Evolutionary conservation across 2,797 vertebrate species (phyloP).

Genomic region (Hydrophis major): DNA sequence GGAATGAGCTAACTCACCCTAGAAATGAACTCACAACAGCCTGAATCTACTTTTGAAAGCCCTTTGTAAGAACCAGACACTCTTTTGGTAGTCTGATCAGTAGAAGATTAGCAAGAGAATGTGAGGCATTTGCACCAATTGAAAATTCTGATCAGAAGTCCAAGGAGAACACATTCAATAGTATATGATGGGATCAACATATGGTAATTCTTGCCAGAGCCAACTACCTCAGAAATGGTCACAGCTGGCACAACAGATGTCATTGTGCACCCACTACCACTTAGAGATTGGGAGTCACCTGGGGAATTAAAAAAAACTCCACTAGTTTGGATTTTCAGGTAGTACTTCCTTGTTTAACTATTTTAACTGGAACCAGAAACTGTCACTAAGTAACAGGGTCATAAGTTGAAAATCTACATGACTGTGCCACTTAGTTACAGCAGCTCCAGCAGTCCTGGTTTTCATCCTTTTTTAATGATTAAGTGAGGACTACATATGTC

Average conservation of each 20-base stretch:
- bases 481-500: neutral
- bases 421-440: neutral
- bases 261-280: neutral
- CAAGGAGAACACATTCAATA: neutral
- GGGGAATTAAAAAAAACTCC: neutral
- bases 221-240: neutral
- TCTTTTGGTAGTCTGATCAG: neutral
- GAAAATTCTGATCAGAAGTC: neutral
- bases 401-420: neutral
- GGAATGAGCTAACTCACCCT: neutral
- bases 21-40: neutral
- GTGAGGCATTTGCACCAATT: neutral
- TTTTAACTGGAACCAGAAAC: neutral
- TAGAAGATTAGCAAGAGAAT: neutral
- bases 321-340: neutral
- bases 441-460: neutral
- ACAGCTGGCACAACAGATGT: neutral
- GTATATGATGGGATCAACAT: neutral
- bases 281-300: neutral
- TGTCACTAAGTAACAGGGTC: neutral
- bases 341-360: neutral
- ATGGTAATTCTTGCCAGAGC: neutral
- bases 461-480: neutral
- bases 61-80: neutral
- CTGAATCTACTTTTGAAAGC: neutral